A percentile compares a stretch with the other conserved stretches of the same genome.
phyloP scores from a whole-genome alignment of 23 tunicate species.

The Phallusia fumigata region DNA sequence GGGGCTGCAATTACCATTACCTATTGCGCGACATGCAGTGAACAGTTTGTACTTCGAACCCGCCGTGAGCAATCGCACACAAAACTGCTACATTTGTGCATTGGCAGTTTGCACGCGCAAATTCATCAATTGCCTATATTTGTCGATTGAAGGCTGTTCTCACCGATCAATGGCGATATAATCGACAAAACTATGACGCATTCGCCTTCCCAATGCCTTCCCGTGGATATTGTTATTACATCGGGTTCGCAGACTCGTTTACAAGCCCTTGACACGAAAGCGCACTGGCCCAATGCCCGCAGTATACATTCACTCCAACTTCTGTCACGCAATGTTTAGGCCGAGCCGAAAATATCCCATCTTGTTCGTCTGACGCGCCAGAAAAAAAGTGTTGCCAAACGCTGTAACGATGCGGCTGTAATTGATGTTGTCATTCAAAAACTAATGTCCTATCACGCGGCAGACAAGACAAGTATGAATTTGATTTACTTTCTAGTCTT shows the following conservation, averaged over 20 bases:
- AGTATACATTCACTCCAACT: slow-evolving; percentile 27
- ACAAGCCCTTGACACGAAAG: slow-evolving; percentile 42
- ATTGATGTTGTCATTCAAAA: background rate
- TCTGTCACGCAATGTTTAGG: slow-evolving; percentile 23
- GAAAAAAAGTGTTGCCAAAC: background rate
- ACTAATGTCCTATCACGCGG: slow-evolving; percentile 2
- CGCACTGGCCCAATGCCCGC: slow-evolving; percentile 37
- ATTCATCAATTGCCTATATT: slow-evolving; percentile 1
- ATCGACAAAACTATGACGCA: slow-evolving; percentile 8
- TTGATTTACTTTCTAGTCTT: too few species aligned
- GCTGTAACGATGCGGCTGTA: background rate
- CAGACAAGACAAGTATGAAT: background rate
- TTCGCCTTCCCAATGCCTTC: background rate
- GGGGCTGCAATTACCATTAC: too few species aligned
- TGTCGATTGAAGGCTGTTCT: slow-evolving; percentile 7
- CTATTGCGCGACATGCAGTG: too few species aligned
- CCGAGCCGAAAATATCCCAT: background rate
- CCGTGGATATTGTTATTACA: slow-evolving; percentile 14
- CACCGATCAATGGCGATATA: background rate
- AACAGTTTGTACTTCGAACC: too few species aligned
- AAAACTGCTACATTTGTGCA: too few species aligned
- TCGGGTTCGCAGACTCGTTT: background rate
- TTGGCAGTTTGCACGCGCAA: too few species aligned
- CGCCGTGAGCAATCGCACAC: too few species aligned
- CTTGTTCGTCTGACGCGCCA: background rate